Percentiles rank a stretch among this genome's conserved stretches.
Evolutionary conservation across 2,797 vertebrate genomes (phyloP).

Genomic region (Acanthurus tractus): DNA sequence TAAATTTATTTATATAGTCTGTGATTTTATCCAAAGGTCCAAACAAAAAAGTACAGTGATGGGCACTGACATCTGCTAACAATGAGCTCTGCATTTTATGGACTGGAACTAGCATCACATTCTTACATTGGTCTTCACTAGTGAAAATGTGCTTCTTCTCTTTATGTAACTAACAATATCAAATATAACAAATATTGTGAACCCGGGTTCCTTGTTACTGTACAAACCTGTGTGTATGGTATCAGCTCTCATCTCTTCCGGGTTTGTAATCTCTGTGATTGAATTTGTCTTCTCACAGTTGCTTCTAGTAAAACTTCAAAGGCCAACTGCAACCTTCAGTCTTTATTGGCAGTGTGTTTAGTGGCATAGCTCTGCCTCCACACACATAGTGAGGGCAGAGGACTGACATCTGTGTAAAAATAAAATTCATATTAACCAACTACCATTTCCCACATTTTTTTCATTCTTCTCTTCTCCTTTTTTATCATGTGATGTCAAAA

Average conservation of each 20-base stretch:
- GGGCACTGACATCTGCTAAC: no score
- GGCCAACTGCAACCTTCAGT: background rate
- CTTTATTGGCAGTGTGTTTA: constrained; percentile 11
- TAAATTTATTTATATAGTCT: background rate
- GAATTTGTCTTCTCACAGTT: constrained; percentile 3
- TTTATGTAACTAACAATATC: background rate
- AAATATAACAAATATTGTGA: background rate
- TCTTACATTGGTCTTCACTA: background rate
- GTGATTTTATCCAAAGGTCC: no score
- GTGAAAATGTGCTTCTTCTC: background rate
- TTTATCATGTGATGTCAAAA: background rate
- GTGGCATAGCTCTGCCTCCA: background rate
- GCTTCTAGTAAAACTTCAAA: constrained; percentile 3
- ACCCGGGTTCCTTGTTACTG: background rate
- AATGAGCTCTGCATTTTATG: no score
- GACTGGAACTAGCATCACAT: no score
- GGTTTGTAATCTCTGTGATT: background rate
- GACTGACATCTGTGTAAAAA: background rate
- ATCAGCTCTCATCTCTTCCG: background rate
- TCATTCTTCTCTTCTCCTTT: background rate
- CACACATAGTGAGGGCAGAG: background rate
- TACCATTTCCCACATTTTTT: background rate
- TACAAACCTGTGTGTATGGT: background rate
- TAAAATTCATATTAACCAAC: background rate
- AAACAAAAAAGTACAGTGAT: no score